These are phyloP conservation scores for Epizoanthus ramosus DNA, from an alignment of 92 coral and sea anemone genomes.

Conservation along the genomic window DNA sequence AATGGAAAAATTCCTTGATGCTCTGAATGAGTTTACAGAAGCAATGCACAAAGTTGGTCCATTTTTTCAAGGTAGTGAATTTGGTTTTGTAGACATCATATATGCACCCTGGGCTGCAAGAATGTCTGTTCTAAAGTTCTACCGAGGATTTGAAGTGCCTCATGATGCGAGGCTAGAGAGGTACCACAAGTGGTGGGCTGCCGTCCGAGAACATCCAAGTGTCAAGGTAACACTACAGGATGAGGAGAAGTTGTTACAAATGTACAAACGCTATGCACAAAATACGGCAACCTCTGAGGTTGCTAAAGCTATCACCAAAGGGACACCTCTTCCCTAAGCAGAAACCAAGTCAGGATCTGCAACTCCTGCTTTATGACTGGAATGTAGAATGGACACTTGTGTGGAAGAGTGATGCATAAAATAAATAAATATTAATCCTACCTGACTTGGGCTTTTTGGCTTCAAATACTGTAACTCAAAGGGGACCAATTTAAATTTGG, in stretches of 20 bases:
- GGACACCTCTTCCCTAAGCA: slow-evolving; percentile 36
- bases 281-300: slow-evolving; percentile 53
- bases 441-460: too few species aligned
- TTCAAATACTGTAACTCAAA: too few species aligned
- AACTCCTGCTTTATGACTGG: too few species aligned
- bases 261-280: background rate
- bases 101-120: slow-evolving; percentile 77
- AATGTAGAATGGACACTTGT: too few species aligned
- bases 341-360: background rate
- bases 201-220: slow-evolving; percentile 66
- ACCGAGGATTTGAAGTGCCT: slow-evolving; percentile 66
- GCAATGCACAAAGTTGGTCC: slow-evolving; percentile 71
- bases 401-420: too few species aligned
- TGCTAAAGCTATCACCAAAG: slow-evolving; percentile 56
- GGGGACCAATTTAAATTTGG: too few species aligned
- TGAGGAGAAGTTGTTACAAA: slow-evolving; percentile 1
- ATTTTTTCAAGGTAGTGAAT: slow-evolving; percentile 60
- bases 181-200: slow-evolving; percentile 67
- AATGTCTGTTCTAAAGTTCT: slow-evolving; percentile 60
- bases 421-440: too few species aligned
- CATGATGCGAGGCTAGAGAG: slow-evolving; percentile 52
- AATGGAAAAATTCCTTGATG: slow-evolving; percentile 49
- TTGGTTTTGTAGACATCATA: slow-evolving; percentile 81
- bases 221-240: slow-evolving; percentile 51
- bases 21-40: slow-evolving; percentile 47